Percentiles rank a stretch among this genome's conserved stretches.
phyloP scores from a whole-genome alignment of 1,140 invertebrate genomes.

The Drosophila melanogaster region DNA sequence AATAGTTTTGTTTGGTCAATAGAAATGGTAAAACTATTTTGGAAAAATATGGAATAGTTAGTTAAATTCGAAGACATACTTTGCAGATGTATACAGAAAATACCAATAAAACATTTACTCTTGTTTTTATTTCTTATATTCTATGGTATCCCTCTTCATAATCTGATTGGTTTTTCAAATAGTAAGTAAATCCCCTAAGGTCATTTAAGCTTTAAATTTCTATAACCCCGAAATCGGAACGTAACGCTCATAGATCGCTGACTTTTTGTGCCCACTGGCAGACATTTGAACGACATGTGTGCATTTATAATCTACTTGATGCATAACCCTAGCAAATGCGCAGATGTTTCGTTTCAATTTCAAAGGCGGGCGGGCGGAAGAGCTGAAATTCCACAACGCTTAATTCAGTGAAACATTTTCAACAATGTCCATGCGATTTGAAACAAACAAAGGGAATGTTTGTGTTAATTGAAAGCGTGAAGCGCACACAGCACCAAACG shows the following conservation, averaged over 20 bases:
- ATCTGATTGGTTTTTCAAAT: neutral
- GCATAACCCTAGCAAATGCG: slow-evolving; percentile 74
- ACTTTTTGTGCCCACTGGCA: slow-evolving; percentile 7
- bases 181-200: neutral
- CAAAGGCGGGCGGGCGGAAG: slow-evolving; percentile 24
- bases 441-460: slow-evolving; percentile 82
- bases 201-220: neutral
- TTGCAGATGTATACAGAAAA: too few species aligned
- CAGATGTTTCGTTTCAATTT: slow-evolving; percentile 77
- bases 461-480: slow-evolving; percentile 83
- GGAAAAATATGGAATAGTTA: neutral
- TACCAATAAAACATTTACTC: too few species aligned
- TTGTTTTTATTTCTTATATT: neutral
- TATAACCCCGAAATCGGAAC: slow-evolving; percentile 17
- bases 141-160: neutral
- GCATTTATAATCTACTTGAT: slow-evolving; percentile 61
- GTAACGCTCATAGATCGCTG: slow-evolving; percentile 20
- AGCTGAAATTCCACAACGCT: slow-evolving; percentile 70
- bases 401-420: slow-evolving; percentile 78
- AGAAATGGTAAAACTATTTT: slow-evolving; percentile 4
- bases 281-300: slow-evolving; percentile 39
- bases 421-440: slow-evolving; percentile 80
- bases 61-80: too few species aligned
- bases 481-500: slow-evolving; percentile 50
- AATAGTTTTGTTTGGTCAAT: neutral